Evolutionary conservation across 2,113 vertebrate species (phyloP), one percentile per base, ranked within the genome.

Genomic region (Phylloscopus whistleri): DNA sequence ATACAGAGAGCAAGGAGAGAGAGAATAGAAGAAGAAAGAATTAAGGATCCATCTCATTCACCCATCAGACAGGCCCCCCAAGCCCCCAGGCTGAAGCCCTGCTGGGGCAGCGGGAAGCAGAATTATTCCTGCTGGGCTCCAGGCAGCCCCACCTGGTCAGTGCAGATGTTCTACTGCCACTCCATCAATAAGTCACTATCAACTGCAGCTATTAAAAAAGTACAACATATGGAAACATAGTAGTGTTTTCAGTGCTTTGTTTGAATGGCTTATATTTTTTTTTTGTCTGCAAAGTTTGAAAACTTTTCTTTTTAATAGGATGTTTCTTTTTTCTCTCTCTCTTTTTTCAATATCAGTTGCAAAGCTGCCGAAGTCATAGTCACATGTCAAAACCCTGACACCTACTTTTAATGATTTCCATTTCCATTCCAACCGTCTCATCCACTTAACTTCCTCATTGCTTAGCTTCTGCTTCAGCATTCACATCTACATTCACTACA

Each of bases 301-400:
- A 94, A 75, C 62, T 88, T 79, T 93, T 78, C 59, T 52, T 91
- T 91, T 70, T 75, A 85, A 77, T 41, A 63, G 28, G 46, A 16
- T 84, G n/a, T 30, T 77, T 62, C 72, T 64, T 67, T 90, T 85
- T 62, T 23, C 12, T 49, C n/a, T 55, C 19, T 51, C 35, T 59
- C 43, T 66, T 67, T 53, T 80, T 53, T 62, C 44, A 33, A 23
- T 63, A 84, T 55, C 56, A 39, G 43, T 43, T 84, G 75, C 62
- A 87, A 78, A 93, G 79, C 51, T 68, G 19, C 68, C 52, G 22
- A 76, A 84, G 66, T 80, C 59, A 63, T 31, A 91, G 58, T 37
- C 55, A 85, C 44, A 59, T 16, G 73, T 90, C 87, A 94, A 74
- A 81, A 91, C 68, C 89, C 66, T 92, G 83, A 84, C 85, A 72